Evolutionary conservation across 2,113 vertebrate species (phyloP), one percentile per base, ranked within the genome.

Genomic region (Donacobius atricapilla): DNA sequence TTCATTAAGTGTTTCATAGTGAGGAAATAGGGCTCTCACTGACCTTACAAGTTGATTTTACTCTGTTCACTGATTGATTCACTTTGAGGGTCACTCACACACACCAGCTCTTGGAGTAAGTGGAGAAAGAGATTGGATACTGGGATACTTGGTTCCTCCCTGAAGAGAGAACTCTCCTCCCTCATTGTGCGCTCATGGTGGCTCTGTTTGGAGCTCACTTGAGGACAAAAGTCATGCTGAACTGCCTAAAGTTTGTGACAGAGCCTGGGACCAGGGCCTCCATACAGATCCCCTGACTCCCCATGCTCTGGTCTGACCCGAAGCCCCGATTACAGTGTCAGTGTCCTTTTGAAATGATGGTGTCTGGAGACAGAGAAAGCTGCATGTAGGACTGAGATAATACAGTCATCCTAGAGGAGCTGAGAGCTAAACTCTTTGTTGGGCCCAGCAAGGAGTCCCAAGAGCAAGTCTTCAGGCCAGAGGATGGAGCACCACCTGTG

Each of bases 291-390:
- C 70, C 48, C n/a, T 35, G 71, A 11, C 30, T 39, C 42, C 11
- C 27, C 0, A 0, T 48, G 40, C 54, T 44, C 22, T 0, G 2
- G 13, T 53, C 19, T 69, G 51, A 58, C 39, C 57, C 82, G 57
- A 85, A 64, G 65, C n/a, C 42, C 27, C 47, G 56, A 45, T 31
- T 42, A 40, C 37, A 27, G 31, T 69, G 37, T 42, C 75, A n/a
- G 22, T 2, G 7, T 64, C 69, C 53, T 44, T 20, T n/a, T 69
- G 20, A 45, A 72, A 78, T 19, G 17, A 10, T 35, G 18, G 6
- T 37, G 28, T 42, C 53, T 70, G 58, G 37, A 78, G 42, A 71
- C 50, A 50, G 48, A 48, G 35, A 51, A 50, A 58, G 33, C 42
- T 70, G 40, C 0, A 0, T 10, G 19, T 28, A 61, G 84, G 13